A percentile compares a stretch with the other conserved stretches of the same genome.
These are phyloP conservation scores for Drosophila sproati DNA, from an alignment of 1,140 invertebrate genomes.

Conservation along the genomic window DNA sequence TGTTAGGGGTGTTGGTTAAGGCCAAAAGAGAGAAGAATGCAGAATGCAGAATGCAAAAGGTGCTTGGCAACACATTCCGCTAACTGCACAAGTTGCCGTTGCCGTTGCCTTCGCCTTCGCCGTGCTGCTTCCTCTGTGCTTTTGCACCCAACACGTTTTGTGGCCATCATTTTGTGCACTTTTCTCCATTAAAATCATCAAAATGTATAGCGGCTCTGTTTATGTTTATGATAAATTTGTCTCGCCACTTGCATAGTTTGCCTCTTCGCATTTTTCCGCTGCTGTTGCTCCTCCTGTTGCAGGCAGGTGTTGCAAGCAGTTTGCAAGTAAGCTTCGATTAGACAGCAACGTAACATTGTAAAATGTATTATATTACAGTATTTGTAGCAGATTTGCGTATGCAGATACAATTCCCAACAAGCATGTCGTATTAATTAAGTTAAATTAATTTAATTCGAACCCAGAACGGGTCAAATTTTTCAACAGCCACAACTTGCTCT, in stretches of 20 bases:
- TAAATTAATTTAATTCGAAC: too few relatives aligned
- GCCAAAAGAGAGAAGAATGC: constrained; percentile 22
- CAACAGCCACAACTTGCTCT: too few relatives aligned
- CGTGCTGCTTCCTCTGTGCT: constrained; percentile 21
- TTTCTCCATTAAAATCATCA: constrained; percentile 82
- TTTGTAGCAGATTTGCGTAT: neutral
- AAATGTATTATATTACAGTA: constrained; percentile 7
- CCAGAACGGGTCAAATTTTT: too few relatives aligned
- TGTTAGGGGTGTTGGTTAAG: neutral
- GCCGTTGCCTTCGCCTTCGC: constrained; percentile 1
- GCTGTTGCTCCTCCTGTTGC: constrained; percentile 23
- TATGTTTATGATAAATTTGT: constrained; percentile 74
- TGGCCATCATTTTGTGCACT: constrained; percentile 78
- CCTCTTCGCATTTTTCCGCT: constrained; percentile 9
- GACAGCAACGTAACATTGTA: constrained; percentile 9
- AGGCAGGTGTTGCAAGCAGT: constrained; percentile 18
- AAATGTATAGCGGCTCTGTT: constrained; percentile 72
- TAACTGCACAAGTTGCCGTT: constrained; percentile 41
- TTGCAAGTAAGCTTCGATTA: too few relatives aligned
- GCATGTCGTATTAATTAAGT: too few relatives aligned
- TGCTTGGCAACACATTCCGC: constrained; percentile 79
- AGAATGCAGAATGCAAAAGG: constrained; percentile 71
- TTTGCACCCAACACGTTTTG: constrained; percentile 64
- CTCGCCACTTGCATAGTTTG: constrained; percentile 38
- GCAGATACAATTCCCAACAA: too few relatives aligned